Conservation (phyloP, 2,113 vertebrate genomes). For the Thoracochromis brauschi region DNA sequence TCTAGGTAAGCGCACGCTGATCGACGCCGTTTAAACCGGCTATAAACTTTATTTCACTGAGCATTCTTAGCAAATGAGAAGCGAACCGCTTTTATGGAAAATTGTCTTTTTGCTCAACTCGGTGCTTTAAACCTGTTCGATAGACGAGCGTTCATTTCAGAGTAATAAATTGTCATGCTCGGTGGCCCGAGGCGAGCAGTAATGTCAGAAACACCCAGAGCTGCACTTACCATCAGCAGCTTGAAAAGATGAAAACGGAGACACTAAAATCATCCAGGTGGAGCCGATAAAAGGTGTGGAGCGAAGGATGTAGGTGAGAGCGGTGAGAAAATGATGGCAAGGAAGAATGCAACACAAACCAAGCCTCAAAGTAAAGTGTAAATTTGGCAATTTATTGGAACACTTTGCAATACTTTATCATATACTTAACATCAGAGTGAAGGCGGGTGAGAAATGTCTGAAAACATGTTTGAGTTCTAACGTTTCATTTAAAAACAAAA, state of each 20-base stretch:
- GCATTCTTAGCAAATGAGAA: not conserved
- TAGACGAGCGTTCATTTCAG: conserved; percentile 20
- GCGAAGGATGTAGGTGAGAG: not conserved
- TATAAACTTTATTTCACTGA: not conserved
- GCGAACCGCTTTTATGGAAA: not conserved
- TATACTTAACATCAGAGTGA: not conserved
- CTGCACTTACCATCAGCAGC: conserved; percentile 3
- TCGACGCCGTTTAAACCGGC: not conserved
- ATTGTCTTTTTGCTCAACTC: not conserved
- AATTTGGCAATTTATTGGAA: not conserved
- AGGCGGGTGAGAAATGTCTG: not conserved
- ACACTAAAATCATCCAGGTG: not conserved
- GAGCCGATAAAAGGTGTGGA: not conserved
- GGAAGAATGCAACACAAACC: not conserved
- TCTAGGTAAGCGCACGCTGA: conserved; percentile 74
- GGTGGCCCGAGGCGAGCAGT: conserved; percentile 4
- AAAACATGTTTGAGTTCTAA: not conserved
- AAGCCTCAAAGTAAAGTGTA: not conserved
- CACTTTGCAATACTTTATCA: not conserved
- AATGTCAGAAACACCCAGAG: conserved; percentile 20
- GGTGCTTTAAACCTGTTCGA: not conserved
- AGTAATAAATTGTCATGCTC: conserved; percentile 26
- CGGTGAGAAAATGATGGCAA: not conserved
- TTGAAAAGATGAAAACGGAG: not conserved
- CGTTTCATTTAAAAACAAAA: not conserved